Conservation (phyloP, 2,113 vertebrate genomes). For the Chitala chitala region DNA sequence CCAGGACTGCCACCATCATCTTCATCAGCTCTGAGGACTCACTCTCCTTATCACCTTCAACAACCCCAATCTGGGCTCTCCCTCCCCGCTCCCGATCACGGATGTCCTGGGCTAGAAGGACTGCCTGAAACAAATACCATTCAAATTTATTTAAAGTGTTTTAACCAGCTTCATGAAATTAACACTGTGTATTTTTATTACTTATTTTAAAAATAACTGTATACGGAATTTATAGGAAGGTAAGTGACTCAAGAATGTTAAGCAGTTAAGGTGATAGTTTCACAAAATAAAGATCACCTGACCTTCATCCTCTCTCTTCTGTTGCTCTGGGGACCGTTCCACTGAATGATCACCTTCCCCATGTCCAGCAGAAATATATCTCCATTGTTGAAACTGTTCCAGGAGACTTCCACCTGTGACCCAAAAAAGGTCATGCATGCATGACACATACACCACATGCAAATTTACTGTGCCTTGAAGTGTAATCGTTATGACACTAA, state of each 20-base stretch:
- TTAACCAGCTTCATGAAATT: not conserved
- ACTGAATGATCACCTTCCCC: constrained; percentile 82
- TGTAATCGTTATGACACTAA: no score
- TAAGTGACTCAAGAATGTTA: no score
- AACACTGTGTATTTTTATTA: no score
- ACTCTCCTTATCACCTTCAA: constrained; percentile 68
- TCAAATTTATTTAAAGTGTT: not conserved
- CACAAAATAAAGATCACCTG: constrained; percentile 25
- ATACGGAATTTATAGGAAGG: no score
- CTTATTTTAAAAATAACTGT: no score
- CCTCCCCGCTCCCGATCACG: constrained; percentile 79
- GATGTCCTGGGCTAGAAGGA: constrained; percentile 76
- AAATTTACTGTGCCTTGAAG: no score
- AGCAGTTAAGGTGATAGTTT: not conserved
- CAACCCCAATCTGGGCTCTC: constrained; percentile 71
- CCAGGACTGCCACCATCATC: constrained; percentile 71
- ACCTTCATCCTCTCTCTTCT: constrained; percentile 79
- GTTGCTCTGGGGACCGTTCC: constrained; percentile 82
- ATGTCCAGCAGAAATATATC: constrained; percentile 83
- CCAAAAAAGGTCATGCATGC: constrained; percentile 4
- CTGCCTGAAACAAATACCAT: constrained; percentile 55
- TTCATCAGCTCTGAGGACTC: constrained; percentile 71
- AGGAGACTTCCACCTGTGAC: constrained; percentile 73
- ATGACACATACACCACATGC: not conserved
- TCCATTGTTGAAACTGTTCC: constrained; percentile 82